Evolutionary conservation across 2,113 vertebrate genomes (phyloP), one percentile per base, ranked within the genome.

Genomic region (Sprattus sprattus): DNA sequence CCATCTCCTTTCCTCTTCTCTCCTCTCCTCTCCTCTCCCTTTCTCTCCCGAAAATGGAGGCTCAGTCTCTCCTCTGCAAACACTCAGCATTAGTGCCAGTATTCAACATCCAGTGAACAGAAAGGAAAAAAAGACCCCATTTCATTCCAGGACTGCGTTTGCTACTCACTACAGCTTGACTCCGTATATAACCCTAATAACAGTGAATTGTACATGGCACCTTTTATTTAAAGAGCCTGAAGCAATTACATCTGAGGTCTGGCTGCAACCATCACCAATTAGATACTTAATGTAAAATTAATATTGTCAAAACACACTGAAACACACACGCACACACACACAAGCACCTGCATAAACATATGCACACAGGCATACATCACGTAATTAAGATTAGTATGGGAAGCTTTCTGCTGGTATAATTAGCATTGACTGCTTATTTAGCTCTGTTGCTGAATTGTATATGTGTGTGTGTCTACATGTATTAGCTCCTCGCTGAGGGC

Each of bases 201-300:
- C 86, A 90, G 20, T 49, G 82, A 89, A 90, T 90, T 90, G 89
- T 86, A 90, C 85, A 89, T 90, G 89, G 88, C 86, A 89, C 87
- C 84, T 87, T 90, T 89, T 89, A 89, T 90, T 89, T 90, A 90
- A 86, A 87, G 85, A 86, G 85, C 86, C 86, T 87, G 89, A 90
- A 90, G 88, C 89, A 90, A 90, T 90, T 89, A 90, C 88, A 67
- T 81, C 83, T 47, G 46, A 85, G 83, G 45, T 83, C 86, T 86
- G 85, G 85, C 83, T 83, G 83, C 86, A 89, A 85, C 85, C 86
- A 86, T 87, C 85, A 84, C 81, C 88, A 81, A 87, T 90, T 90
- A 90, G 83, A 84, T 81, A 88, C 52, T 87, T 90, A 87, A 89
- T 87, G 84, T 87, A 87, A 85, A 81, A 82, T 87, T 89, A 86